Evolutionary conservation across 2,888 invertebrate species (phyloP).

Genomic region (Tricholauxania praeusta): DNA sequence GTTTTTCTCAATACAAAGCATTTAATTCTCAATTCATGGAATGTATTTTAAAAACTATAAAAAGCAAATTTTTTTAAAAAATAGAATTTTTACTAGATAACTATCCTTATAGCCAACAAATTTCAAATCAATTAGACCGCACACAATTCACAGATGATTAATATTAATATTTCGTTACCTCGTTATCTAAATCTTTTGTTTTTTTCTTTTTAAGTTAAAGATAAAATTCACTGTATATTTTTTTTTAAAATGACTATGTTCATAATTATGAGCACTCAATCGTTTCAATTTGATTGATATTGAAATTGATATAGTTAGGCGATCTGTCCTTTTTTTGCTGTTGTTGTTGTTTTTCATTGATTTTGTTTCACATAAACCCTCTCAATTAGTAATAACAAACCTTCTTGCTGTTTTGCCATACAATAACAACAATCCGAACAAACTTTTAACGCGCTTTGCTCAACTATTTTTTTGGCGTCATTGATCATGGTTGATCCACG

Average conservation of each 20-base stretch:
- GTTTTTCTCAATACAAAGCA: too few species aligned
- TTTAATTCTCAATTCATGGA: too few species aligned
- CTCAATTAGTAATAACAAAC: constrained; percentile 39
- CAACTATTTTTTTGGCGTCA: not conserved
- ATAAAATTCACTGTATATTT: not conserved
- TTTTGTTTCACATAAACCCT: too few species aligned
- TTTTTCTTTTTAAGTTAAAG: not conserved
- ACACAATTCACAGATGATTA: constrained; percentile 27
- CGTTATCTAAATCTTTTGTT: constrained; percentile 1
- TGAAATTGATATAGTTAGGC: constrained; percentile 56
- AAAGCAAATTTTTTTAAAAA: too few species aligned
- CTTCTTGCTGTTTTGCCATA: constrained; percentile 44
- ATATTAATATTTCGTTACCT: constrained; percentile 18
- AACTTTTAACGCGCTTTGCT: constrained; percentile 10
- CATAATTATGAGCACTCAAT: constrained; percentile 47
- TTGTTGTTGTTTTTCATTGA: too few species aligned
- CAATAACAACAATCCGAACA: not conserved
- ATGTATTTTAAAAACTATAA: too few species aligned
- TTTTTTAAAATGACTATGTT: not conserved
- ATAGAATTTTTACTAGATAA: too few species aligned
- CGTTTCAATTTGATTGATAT: constrained; percentile 63
- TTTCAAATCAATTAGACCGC: constrained; percentile 6
- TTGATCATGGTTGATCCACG: not conserved
- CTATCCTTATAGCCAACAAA: too few species aligned
- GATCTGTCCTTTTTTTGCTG: not conserved